A percentile compares a stretch with the other conserved stretches of the same genome.
Conservation (phyloP, 2,888 invertebrate species). For the Lagria hirta region DNA sequence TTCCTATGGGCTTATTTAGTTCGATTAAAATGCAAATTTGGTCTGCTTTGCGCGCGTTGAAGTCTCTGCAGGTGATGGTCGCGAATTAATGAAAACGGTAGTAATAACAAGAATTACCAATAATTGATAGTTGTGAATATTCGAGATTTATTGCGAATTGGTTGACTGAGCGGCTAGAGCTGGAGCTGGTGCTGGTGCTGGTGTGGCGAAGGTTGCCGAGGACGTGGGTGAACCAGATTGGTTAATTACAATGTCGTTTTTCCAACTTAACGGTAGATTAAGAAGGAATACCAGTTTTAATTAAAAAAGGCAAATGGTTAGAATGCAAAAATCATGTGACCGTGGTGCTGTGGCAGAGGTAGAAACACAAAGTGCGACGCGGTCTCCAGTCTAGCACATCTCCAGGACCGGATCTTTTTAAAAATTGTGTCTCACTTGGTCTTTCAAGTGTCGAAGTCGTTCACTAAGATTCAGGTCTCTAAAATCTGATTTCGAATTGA, state of each 20-base stretch:
- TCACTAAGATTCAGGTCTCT: too few species aligned
- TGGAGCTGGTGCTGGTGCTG: conserved; percentile 2
- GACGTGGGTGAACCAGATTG: conserved; percentile 45
- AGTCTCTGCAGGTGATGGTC: too few species aligned
- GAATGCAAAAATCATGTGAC: conserved; percentile 42
- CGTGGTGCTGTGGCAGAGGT: conserved; percentile 26
- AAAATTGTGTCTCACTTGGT: too few species aligned
- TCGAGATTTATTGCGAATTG: neutral
- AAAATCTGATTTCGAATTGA: too few species aligned
- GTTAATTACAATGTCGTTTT: conserved; percentile 42
- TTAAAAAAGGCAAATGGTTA: conserved; percentile 40
- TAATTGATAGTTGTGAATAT: conserved; percentile 7
- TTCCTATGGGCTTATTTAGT: too few species aligned
- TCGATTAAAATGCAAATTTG: neutral
- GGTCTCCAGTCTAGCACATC: too few species aligned
- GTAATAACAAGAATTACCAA: too few species aligned
- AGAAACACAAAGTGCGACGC: too few species aligned
- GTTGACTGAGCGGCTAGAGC: too few species aligned
- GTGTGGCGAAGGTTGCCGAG: conserved; percentile 6
- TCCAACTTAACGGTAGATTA: conserved; percentile 38
- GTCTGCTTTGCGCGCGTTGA: too few species aligned
- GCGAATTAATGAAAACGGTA: neutral
- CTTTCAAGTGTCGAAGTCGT: too few species aligned
- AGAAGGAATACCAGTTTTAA: conserved; percentile 42
- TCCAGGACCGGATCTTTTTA: conserved; percentile 2